These are phyloP conservation scores for Tyria jacobaeae DNA, from an alignment of 2,888 invertebrate genomes.

Conservation along the genomic window DNA sequence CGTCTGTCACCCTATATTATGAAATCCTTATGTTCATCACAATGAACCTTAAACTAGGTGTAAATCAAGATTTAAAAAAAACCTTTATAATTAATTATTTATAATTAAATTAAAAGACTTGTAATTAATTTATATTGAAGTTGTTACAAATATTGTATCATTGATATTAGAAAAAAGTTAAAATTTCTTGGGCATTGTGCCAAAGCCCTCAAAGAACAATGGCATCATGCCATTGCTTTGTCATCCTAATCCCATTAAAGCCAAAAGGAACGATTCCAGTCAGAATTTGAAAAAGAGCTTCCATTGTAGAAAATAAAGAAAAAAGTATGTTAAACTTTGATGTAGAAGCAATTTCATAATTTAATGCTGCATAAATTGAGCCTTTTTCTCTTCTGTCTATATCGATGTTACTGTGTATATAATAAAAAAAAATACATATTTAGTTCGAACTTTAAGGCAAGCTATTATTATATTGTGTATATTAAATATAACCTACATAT, in stretches of 20 bases:
- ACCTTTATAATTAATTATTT: too few relatives aligned
- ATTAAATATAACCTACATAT: too few relatives aligned
- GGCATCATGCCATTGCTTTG: slow-evolving; percentile 3
- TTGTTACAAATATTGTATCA: neutral
- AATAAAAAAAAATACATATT: too few relatives aligned
- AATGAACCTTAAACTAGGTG: too few relatives aligned
- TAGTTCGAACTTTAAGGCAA: too few relatives aligned
- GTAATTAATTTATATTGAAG: neutral
- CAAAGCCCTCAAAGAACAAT: neutral
- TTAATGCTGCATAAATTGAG: neutral
- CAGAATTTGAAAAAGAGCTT: neutral
- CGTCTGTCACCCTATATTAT: too few relatives aligned
- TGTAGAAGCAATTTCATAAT: neutral
- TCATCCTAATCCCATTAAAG: slow-evolving; percentile 1
- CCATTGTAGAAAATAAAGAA: neutral
- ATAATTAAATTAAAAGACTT: too few relatives aligned
- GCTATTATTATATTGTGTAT: too few relatives aligned
- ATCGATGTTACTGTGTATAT: too few relatives aligned
- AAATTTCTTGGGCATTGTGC: slow-evolving; percentile 2
- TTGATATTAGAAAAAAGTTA: neutral
- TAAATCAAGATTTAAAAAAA: too few relatives aligned
- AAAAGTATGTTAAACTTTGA: neutral
- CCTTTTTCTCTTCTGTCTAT: too few relatives aligned
- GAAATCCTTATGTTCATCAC: too few relatives aligned
- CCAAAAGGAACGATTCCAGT: neutral